Evolutionary conservation across 2,888 invertebrate species (phyloP).

Genomic region (Luperina nickerlii): DNA sequence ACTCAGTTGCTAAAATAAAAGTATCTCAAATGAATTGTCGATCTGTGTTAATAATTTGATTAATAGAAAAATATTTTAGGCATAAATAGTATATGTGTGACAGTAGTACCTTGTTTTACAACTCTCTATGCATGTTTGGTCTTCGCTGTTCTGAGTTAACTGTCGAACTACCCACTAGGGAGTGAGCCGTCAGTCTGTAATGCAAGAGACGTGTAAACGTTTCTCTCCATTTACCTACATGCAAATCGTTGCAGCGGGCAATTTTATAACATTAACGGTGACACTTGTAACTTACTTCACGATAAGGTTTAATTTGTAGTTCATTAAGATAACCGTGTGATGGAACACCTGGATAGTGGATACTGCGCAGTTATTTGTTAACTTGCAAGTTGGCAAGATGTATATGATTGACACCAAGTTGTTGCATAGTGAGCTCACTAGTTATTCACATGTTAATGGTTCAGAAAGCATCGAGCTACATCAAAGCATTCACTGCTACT

Average conservation of each 20-base stretch:
- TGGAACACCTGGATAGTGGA: background rate
- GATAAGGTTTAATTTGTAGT: slow-evolving; percentile 15
- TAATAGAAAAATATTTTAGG: background rate
- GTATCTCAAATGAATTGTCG: background rate
- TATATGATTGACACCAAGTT: background rate
- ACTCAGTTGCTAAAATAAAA: background rate
- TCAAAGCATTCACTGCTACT: background rate
- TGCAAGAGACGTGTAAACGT: slow-evolving; percentile 16
- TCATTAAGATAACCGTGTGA: slow-evolving; percentile 27
- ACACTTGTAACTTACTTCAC: slow-evolving; percentile 11
- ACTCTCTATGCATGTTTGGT: background rate
- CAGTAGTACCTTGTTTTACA: background rate
- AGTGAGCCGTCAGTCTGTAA: slow-evolving; percentile 6
- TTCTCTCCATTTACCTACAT: slow-evolving; percentile 30
- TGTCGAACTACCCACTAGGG: background rate
- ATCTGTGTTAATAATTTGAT: too few species aligned
- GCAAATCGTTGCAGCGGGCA: slow-evolving; percentile 27
- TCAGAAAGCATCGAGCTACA: background rate
- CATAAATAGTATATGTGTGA: background rate
- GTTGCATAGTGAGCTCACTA: background rate
- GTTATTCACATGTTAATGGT: background rate
- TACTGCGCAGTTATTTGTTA: background rate
- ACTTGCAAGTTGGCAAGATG: background rate
- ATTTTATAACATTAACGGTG: slow-evolving; percentile 30
- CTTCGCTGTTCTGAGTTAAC: background rate